These are phyloP conservation scores for Sthenelais limicola DNA, from an alignment of 2,888 invertebrate species.

Conservation along the genomic window DNA sequence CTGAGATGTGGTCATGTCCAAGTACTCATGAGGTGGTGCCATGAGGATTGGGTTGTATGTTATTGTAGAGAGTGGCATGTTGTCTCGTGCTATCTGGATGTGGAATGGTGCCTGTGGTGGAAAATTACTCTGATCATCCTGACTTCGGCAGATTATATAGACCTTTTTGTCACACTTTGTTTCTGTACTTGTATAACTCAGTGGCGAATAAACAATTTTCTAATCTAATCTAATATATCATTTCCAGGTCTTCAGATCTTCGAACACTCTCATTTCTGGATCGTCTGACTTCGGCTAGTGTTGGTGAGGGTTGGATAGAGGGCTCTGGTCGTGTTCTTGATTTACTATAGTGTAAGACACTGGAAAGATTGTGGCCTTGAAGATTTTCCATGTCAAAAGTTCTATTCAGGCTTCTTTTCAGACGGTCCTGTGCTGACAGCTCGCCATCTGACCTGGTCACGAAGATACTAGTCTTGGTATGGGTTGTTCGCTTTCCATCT, in stretches of 20 bases:
- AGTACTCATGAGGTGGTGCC: not conserved
- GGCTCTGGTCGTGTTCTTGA: not conserved
- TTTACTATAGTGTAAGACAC: not conserved
- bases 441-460: not conserved
- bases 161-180: too few species aligned
- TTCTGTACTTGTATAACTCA: too few species aligned
- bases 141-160: not conserved
- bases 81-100: not conserved
- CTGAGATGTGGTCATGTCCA: not conserved
- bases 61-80: not conserved
- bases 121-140: not conserved
- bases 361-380: too few species aligned
- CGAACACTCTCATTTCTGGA: not conserved
- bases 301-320: not conserved
- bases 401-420: too few species aligned
- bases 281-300: not conserved
- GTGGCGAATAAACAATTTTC: too few species aligned
- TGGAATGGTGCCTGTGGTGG: not conserved
- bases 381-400: too few species aligned
- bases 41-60: not conserved
- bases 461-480: not conserved
- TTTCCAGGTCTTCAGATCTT: not conserved
- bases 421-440: too few species aligned
- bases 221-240: too few species aligned
- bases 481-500: not conserved